Evolutionary conservation across 2,797 vertebrate species (phyloP), one percentile per base, ranked within the genome.

Genomic region (Mormyrus hasselquistii): DNA sequence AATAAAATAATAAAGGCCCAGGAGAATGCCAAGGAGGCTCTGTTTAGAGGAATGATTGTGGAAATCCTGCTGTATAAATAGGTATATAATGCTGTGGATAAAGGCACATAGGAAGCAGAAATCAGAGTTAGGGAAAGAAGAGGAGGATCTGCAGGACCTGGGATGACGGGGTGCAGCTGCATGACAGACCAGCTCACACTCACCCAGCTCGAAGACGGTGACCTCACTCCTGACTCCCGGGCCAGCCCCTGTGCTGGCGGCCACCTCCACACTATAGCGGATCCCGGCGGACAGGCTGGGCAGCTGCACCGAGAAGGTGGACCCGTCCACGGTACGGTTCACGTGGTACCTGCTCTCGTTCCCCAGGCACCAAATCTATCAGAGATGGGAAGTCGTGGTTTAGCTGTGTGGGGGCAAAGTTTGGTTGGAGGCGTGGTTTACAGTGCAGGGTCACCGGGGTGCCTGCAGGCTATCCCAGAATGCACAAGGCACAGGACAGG

Each of bases 291-390:
- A 94, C 14, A 97, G 92, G 62, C 95, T 95, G 2, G 96, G 96
- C 55, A 97, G 96, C 89, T 96, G 92, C 12, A 96, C 95, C 0
- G 96, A 96, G 10, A 96, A 94, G 14, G 96, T 95, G 41, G 96
- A 94, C 5, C 96, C 96, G 4, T 96, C 96, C 0, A 97, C 96
- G 0, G 95, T 95, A 91, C 95, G 96, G 93, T 97, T 97, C 29
- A 97, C 96, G 2, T 97, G 96, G 91, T 96, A 97, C 1, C 95
- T 92, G 19, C 95, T 97, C 90, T 97, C 96, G 91, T 97, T 97
- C 87, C 96, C 96, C 10, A 97, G 94, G 91, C 96, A 97, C 96
- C 96, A 97, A 62, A 97, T 94, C 96, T 97, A 9, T 90, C 89
- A 41, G 73, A 89, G 49, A 38, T 0, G 12, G 76, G 0, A 29